phyloP scores from a whole-genome alignment of 2,797 vertebrate species.

The Bradypodion pumilum region DNA sequence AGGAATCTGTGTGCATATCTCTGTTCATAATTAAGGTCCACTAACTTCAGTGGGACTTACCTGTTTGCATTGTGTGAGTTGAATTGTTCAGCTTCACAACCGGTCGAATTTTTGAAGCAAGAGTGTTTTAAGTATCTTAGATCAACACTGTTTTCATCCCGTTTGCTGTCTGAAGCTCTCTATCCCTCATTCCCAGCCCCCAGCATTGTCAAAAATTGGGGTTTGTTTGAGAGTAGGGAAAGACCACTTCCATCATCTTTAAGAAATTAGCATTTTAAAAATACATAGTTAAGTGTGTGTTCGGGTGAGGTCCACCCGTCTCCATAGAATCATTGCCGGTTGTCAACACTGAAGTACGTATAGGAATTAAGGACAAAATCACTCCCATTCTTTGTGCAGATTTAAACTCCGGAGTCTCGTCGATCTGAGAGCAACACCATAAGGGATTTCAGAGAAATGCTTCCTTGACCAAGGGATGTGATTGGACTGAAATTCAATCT shows the following conservation, averaged over 20 bases:
- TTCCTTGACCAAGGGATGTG: background rate
- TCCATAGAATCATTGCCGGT: background rate
- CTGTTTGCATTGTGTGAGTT: no score
- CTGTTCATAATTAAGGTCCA: background rate
- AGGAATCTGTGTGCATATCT: background rate
- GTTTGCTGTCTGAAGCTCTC: background rate
- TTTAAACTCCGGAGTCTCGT: background rate
- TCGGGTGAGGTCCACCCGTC: background rate
- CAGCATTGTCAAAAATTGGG: background rate
- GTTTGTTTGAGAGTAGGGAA: no score
- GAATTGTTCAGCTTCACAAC: no score
- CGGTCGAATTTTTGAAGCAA: background rate
- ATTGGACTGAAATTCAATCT: no score
- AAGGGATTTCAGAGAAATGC: background rate
- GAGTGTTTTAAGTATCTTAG: background rate
- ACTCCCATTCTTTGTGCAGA: no score
- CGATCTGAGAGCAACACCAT: background rate
- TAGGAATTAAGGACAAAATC: background rate
- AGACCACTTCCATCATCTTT: background rate
- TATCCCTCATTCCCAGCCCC: background rate
- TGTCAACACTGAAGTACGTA: no score
- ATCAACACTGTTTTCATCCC: background rate
- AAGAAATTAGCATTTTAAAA: background rate
- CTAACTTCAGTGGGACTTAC: background rate
- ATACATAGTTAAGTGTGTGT: background rate